These are phyloP conservation scores for Romanomermis culicivorax DNA, from an alignment of 2,888 invertebrate species.

Conservation along the genomic window DNA sequence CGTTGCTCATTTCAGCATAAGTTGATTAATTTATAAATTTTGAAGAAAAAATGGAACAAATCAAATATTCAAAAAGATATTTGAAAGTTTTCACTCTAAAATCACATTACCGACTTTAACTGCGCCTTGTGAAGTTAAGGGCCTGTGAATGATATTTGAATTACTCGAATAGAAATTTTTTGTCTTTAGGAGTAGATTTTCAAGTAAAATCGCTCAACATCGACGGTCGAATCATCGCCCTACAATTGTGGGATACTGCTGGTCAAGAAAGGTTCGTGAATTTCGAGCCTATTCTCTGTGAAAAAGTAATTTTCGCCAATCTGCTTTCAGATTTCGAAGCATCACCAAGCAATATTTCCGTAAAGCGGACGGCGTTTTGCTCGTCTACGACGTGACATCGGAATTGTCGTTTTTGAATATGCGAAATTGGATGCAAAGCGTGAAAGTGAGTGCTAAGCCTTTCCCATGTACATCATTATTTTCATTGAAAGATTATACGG, in stretches of 20 bases:
- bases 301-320: background rate
- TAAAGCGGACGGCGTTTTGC: slow-evolving; percentile 37
- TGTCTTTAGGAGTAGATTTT: slow-evolving; percentile 35
- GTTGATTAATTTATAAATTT: too few species aligned
- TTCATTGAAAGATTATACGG: too few species aligned
- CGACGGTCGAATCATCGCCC: slow-evolving; percentile 29
- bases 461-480: too few species aligned
- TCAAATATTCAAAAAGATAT: too few species aligned
- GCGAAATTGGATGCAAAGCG: slow-evolving; percentile 34
- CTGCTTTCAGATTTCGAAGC: slow-evolving; percentile 33
- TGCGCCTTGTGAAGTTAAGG: too few species aligned
- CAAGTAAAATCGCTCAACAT: slow-evolving; percentile 33
- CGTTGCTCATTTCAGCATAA: too few species aligned
- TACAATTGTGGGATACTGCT: slow-evolving; percentile 38
- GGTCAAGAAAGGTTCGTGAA: slow-evolving; percentile 34
- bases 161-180: slow-evolving; percentile 24
- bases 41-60: too few species aligned
- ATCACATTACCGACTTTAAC: too few species aligned
- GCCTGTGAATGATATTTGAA: too few species aligned
- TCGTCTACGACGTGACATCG: slow-evolving; percentile 38
- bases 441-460: slow-evolving; percentile 26
- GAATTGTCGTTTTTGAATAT: slow-evolving; percentile 36
- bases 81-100: too few species aligned
- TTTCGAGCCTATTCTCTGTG: background rate
- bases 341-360: slow-evolving; percentile 40